Percentiles rank a stretch among this genome's conserved stretches.
Evolutionary conservation across 2,888 invertebrate species (phyloP).

Genomic region (Julus scandinavius): DNA sequence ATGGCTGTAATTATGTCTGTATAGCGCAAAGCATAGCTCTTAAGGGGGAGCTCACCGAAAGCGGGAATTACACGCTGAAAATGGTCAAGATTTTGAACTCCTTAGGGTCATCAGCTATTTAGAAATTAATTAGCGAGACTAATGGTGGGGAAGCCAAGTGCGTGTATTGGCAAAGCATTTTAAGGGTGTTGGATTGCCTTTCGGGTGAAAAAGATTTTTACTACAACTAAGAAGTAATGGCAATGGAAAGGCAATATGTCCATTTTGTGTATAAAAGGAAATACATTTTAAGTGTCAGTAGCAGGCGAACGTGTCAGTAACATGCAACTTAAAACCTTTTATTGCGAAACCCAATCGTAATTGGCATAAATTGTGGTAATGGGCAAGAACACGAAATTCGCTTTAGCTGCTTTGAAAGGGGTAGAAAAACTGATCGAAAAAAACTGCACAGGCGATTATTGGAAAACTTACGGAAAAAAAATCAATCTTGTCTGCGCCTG

Average conservation of each 20-base stretch:
- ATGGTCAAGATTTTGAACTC: constrained; percentile 23
- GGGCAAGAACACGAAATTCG: constrained; percentile 20
- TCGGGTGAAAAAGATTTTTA: background rate
- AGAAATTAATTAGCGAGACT: constrained; percentile 41
- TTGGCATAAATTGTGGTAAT: constrained; percentile 44
- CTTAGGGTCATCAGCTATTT: constrained; percentile 43
- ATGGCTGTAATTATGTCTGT: background rate
- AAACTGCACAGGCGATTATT: background rate
- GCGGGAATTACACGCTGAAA: background rate
- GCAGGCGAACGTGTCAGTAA: constrained; percentile 5
- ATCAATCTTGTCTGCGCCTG: background rate
- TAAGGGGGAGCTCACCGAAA: background rate
- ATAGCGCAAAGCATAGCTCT: background rate
- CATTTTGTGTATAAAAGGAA: constrained; percentile 32
- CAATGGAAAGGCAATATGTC: constrained; percentile 22
- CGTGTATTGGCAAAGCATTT: constrained; percentile 14
- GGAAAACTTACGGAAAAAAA: background rate
- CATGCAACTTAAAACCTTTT: constrained; percentile 23
- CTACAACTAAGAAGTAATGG: background rate
- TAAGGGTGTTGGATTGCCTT: background rate
- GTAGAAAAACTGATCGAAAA: background rate
- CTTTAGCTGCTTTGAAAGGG: background rate
- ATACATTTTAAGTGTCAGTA: constrained; percentile 43
- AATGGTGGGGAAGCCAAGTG: background rate
- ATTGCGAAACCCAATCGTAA: constrained; percentile 9